Evolutionary conservation across 1,140 invertebrate species (phyloP).

Genomic region (Nymphalis io): DNA sequence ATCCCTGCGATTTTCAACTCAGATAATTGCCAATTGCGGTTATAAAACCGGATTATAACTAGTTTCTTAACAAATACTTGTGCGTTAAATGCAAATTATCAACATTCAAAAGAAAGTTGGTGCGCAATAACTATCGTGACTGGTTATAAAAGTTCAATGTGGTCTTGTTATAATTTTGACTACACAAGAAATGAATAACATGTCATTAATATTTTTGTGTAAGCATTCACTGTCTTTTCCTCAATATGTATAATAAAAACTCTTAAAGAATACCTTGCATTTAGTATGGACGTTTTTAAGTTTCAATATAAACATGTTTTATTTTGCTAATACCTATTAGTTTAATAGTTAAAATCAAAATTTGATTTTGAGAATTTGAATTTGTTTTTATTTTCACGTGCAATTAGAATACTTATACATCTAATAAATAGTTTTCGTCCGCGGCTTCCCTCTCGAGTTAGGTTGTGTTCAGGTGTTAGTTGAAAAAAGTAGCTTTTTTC

Average conservation of each 20-base stretch:
- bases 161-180: conserved; percentile 23
- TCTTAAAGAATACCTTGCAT: neutral
- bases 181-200: conserved; percentile 13
- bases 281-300: neutral
- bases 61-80: conserved; percentile 27
- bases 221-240: neutral
- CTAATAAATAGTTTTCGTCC: too few species aligned
- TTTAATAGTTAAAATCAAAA: too few species aligned
- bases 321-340: too few species aligned
- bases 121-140: conserved; percentile 22
- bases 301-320: neutral
- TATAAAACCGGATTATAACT: conserved; percentile 28
- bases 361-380: too few species aligned
- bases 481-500: too few species aligned
- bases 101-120: conserved; percentile 26
- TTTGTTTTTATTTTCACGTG: too few species aligned
- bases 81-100: conserved; percentile 29
- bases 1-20: conserved; percentile 7
- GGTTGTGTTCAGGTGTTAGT: too few species aligned
- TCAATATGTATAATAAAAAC: neutral
- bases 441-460: too few species aligned
- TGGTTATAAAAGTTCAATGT: conserved; percentile 18
- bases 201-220: neutral
- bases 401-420: too few species aligned
- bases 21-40: conserved; percentile 28